A percentile compares a stretch with the other conserved stretches of the same genome.
These are phyloP conservation scores for Bufo gargarizans DNA, from an alignment of 2,113 vertebrate species.

Conservation along the genomic window DNA sequence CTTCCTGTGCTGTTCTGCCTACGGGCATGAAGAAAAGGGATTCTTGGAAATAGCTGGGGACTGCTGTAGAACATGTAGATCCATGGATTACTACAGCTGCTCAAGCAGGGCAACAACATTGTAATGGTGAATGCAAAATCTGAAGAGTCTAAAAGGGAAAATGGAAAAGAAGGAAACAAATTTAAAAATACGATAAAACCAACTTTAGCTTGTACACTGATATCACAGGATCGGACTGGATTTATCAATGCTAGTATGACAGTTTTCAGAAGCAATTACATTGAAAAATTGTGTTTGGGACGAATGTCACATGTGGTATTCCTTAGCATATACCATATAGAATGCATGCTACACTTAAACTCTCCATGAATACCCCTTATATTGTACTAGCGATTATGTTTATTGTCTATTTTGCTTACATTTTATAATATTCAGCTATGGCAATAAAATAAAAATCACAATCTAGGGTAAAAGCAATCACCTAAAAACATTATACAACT, in stretches of 20 bases:
- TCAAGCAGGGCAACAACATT: constrained; percentile 80
- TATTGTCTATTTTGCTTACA: no score
- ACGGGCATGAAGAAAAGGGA: not conserved
- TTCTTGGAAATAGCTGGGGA: constrained; percentile 66
- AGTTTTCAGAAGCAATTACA: no score
- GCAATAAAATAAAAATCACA: no score
- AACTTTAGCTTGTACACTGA: not conserved
- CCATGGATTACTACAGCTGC: constrained; percentile 84
- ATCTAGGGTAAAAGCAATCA: no score
- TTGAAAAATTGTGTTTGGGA: not conserved
- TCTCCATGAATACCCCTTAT: no score
- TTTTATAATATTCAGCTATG: no score
- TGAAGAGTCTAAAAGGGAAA: constrained; percentile 70
- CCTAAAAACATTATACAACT: no score
- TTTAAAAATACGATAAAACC: not conserved
- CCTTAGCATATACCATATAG: not conserved
- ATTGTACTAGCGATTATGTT: no score
- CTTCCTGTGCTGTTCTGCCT: constrained; percentile 68
- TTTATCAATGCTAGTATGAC: not conserved
- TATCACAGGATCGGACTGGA: not conserved
- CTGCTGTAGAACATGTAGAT: constrained; percentile 81
- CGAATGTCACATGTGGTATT: not conserved
- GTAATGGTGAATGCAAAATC: constrained; percentile 76
- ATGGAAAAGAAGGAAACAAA: not conserved
- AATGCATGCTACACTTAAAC: not conserved